Evolutionary conservation across 2,797 vertebrate species (phyloP).

Genomic region (Epinephelus coioides): DNA sequence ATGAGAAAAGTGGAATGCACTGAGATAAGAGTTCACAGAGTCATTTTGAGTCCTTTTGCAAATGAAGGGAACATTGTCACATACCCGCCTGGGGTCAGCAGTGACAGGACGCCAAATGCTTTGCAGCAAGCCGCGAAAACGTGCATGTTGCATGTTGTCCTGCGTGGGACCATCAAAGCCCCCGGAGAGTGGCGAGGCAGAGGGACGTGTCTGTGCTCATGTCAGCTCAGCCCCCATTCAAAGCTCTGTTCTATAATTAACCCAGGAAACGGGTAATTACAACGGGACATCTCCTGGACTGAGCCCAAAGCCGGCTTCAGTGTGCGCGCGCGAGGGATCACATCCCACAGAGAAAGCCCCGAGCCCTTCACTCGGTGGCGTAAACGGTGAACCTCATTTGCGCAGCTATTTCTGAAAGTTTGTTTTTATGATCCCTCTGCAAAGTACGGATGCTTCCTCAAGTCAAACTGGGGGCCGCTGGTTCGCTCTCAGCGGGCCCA

Average conservation of each 20-base stretch:
- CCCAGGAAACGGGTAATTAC: slow-evolving; percentile 74
- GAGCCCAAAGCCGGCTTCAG: slow-evolving; percentile 47
- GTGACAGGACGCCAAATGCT: slow-evolving; percentile 28
- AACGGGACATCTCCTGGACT: slow-evolving; percentile 64
- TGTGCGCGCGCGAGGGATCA: slow-evolving; percentile 22
- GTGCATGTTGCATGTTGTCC: slow-evolving; percentile 45
- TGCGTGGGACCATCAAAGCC: slow-evolving; percentile 28
- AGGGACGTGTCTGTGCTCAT: slow-evolving; percentile 74
- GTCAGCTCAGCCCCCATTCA: slow-evolving; percentile 58
- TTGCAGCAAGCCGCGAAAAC: slow-evolving; percentile 37
- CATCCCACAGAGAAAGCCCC: slow-evolving; percentile 28
- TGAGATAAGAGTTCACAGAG: neutral
- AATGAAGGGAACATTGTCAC: slow-evolving; percentile 8
- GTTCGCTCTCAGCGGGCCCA: slow-evolving; percentile 12
- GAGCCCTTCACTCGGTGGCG: slow-evolving; percentile 23
- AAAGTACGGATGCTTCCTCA: slow-evolving; percentile 37
- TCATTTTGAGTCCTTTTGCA: neutral
- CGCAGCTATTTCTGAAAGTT: slow-evolving; percentile 49
- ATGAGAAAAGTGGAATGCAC: neutral
- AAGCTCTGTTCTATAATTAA: slow-evolving; percentile 69
- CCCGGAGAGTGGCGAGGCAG: slow-evolving; percentile 17
- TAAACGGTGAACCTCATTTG: slow-evolving; percentile 57
- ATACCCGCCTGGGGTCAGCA: neutral
- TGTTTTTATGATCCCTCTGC: slow-evolving; percentile 40
- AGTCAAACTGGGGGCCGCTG: slow-evolving; percentile 33